Base-by-base conservation (phyloP, 2,113 vertebrate species). In the Hoplias malabaricus region DNA sequence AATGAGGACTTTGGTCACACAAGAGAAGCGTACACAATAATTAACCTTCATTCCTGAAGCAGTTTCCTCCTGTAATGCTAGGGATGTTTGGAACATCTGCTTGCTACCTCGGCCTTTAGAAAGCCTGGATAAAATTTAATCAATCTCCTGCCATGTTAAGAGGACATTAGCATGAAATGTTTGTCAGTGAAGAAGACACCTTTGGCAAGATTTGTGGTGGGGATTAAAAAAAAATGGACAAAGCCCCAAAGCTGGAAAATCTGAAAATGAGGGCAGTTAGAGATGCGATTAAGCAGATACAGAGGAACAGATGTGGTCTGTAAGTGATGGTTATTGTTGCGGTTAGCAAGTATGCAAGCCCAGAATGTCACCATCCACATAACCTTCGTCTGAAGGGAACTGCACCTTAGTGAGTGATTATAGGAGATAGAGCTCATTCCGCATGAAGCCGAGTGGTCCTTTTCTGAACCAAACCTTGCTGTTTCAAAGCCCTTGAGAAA, bases 271-370 rank as follows among this genome's bases (percentile, higher is more conserved):
- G 86, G 89, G 87, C 82, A 85, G 86, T 86, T 86, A 90, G 87
- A 88, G 84, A 84, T 84, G 82, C 80, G 79, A 89, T 91, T 89
- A 86, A 78, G 87, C 84, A 31, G 88, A 88, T 86, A 89, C 27
- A 62, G 31, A 80, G 62, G 88, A 91, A 86, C 92, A 92, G 91
- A 90, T 92, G 92, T 90, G 88, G 68, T 83, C 62, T 65, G 82
- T 84, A 73, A 88, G 80, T 89, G 87, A 90, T 83, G 87, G 84
- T 85, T 91, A 83, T 89, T 87, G 85, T 87, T 88, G 89, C 84
- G 85, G 84, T 88, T 91, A 91, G 90, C 90, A 89, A 89, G 84
- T 83, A 84, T 84, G 74, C 84, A 77, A 83, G 81, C 85, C 23
- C 86, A 83, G 82, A 88, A 86, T 88, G 90, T 87, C 87, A 85